Percentiles rank a stretch among this genome's conserved stretches.
phyloP scores from a whole-genome alignment of 2,797 vertebrate species.

The Scarus forsteni region DNA sequence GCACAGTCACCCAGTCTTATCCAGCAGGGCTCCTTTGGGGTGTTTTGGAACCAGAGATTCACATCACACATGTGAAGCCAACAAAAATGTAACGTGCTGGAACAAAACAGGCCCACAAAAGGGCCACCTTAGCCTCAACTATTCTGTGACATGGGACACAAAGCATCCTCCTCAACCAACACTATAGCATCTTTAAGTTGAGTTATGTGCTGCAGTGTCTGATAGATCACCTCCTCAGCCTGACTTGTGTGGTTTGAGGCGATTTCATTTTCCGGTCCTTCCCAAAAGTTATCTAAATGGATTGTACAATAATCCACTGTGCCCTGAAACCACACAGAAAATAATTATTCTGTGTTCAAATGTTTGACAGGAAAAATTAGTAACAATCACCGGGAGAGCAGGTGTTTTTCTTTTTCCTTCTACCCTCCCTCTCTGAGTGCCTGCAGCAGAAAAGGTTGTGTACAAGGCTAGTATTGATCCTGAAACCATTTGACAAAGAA shows the following conservation, averaged over 20 bases:
- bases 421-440: conserved; percentile 60
- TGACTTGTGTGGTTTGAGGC: conserved; percentile 83
- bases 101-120: conserved; percentile 44
- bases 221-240: conserved; percentile 80
- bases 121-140: conserved; percentile 1
- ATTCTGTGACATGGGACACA: conserved; percentile 22
- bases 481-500: conserved; percentile 95
- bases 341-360: conserved; percentile 90
- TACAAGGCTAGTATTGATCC: conserved; percentile 95
- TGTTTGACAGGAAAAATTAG: conserved; percentile 94
- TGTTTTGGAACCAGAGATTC: too few species aligned
- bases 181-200: conserved; percentile 73
- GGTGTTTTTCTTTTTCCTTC: conserved; percentile 84
- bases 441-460: conserved; percentile 89
- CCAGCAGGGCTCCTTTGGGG: too few species aligned
- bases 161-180: conserved; percentile 47
- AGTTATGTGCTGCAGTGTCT: conserved; percentile 74
- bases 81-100: conserved; percentile 25
- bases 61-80: background rate
- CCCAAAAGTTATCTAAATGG: conserved; percentile 87
- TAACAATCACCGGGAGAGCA: conserved; percentile 88
- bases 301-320: conserved; percentile 88
- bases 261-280: conserved; percentile 82
- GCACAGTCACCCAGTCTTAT: too few species aligned
- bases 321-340: conserved; percentile 86